Evolutionary conservation across 2,797 vertebrate species (phyloP), one percentile per base, ranked within the genome.

Genomic region (Tenualosa ilisha): DNA sequence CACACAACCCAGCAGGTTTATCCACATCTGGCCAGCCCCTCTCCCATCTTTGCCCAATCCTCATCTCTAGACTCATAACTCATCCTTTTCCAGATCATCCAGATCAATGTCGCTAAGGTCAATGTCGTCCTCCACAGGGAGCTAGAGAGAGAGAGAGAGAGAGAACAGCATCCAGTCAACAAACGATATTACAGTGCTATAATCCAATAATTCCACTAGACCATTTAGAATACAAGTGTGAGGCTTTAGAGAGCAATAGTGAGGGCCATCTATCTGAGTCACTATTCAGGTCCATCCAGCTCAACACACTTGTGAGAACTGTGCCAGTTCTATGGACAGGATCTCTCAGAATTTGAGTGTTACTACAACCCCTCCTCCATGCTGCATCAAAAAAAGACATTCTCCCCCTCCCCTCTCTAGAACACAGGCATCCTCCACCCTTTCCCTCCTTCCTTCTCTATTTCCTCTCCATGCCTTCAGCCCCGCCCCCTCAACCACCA

Each of bases 41-140:
- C 59, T 24, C 59, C 9, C n/a, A 24, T 63, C 88, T 85, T 24
- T 3, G 17, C 81, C 82, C 2, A 0, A 31, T 81, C 63, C 46
- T 8, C 11, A 0, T 43, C 20, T 50, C 81, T 49, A 83, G 88
- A 88, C 93, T 99, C 96, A 99, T 94, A 99, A 93, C 93, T 99
- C 98, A 0, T 96, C 96, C 87, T 96, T 98, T 6, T 87, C 94
- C 82, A 96, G 86, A 89, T 98, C 97, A 15, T 98, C 98, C 22
- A 99, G 94, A 86, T 99, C 97, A 83, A 99, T 93, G 0, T 99
- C 98, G 0, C 97, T 99, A 90, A 99, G 96, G 93, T 99, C 98
- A 40, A 98, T 97, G 20, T 99, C 97, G 0, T 99, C 98, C 94
- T 99, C 98, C 89, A 93, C 93, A 0, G 98, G 98, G 90, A 99